Conservation (phyloP, 2,797 vertebrate species). For the Hyperoplus immaculatus region DNA sequence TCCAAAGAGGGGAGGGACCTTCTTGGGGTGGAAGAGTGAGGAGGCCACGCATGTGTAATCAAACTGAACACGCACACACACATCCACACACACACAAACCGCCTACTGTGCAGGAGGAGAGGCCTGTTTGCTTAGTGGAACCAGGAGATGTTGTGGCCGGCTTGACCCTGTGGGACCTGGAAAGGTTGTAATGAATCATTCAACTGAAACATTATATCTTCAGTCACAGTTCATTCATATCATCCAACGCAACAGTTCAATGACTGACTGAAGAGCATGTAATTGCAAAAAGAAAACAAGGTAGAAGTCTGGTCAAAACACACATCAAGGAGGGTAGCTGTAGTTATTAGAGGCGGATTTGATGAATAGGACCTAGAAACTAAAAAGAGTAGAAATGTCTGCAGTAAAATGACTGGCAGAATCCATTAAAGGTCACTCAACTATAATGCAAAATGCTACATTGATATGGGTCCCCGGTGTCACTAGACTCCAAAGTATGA, state of each 20-base stretch:
- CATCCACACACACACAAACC: conserved; percentile 50
- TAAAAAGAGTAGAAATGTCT: neutral
- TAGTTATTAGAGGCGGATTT: neutral
- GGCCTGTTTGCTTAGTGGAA: conserved; percentile 61
- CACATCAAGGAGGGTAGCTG: neutral
- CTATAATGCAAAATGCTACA: no score
- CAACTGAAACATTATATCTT: conserved; percentile 41
- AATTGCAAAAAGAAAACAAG: conserved; percentile 4
- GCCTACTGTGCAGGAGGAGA: conserved; percentile 74
- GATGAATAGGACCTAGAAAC: neutral
- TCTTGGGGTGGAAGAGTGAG: conserved; percentile 10
- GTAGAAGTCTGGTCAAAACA: conserved; percentile 4
- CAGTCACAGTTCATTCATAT: no score
- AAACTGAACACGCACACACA: conserved; percentile 28
- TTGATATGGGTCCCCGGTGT: no score
- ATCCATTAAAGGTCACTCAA: conserved; percentile 1
- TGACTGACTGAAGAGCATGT: neutral
- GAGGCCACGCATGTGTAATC: conserved; percentile 45
- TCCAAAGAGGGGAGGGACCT: conserved; percentile 45
- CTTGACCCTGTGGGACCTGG: conserved; percentile 69
- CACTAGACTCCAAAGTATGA: no score
- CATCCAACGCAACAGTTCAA: conserved; percentile 3
- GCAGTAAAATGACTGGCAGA: conserved; percentile 1
- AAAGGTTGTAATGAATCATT: conserved; percentile 72
- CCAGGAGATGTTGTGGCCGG: conserved; percentile 56